Evolutionary conservation across 2,113 vertebrate genomes (phyloP).

Genomic region (Grammomys surdaster): DNA sequence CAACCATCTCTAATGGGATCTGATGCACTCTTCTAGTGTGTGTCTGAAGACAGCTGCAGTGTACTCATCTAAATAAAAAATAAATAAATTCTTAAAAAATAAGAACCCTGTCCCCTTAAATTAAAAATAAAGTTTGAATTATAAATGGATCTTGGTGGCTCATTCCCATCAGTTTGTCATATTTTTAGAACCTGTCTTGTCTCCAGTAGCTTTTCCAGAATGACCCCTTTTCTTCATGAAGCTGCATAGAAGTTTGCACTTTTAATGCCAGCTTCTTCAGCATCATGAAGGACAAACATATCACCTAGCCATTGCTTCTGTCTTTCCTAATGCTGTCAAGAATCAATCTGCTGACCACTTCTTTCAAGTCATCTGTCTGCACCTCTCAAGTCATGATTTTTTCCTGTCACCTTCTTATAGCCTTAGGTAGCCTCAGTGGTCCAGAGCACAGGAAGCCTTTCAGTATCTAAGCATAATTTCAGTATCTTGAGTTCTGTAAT

Average conservation of each 20-base stretch:
- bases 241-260: not conserved
- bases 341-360: not conserved
- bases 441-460: not conserved
- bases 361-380: not conserved
- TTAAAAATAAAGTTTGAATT: not conserved
- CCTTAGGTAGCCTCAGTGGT: not conserved
- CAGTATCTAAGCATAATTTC: not conserved
- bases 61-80: too few species aligned
- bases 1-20: too few species aligned
- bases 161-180: too few species aligned
- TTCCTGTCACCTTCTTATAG: not conserved
- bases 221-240: not conserved
- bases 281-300: not conserved
- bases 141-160: not conserved
- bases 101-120: too few species aligned
- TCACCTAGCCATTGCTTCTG: not conserved
- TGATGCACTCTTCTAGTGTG: too few species aligned
- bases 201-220: not conserved
- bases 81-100: too few species aligned
- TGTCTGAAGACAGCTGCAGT: too few species aligned
- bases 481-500: not conserved
- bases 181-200: not conserved
- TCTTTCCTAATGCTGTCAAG: not conserved
- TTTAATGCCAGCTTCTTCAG: not conserved
- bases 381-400: not conserved